These are phyloP conservation scores for Dorcus hopei DNA, from an alignment of 2,888 invertebrate genomes.

Conservation along the genomic window DNA sequence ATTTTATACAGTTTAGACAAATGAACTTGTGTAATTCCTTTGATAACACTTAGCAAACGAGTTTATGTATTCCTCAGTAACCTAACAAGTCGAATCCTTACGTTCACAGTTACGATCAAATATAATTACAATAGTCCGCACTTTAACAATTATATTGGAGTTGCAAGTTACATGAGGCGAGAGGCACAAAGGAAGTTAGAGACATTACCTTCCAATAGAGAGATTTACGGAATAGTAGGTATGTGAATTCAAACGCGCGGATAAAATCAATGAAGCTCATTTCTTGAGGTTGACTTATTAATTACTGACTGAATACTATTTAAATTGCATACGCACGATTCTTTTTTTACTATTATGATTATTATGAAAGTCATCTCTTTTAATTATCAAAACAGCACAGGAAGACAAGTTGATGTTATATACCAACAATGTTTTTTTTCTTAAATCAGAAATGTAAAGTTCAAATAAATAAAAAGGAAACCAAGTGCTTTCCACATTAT, in stretches of 20 bases:
- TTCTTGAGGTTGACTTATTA: neutral
- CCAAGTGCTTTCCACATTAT: too few relatives aligned
- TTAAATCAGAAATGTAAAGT: too few relatives aligned
- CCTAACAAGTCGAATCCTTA: conserved; percentile 1
- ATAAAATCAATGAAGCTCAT: neutral
- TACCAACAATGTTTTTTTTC: too few relatives aligned
- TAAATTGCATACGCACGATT: too few relatives aligned
- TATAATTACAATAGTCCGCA: conserved; percentile 3
- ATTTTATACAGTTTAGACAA: too few relatives aligned
- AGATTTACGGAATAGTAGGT: neutral
- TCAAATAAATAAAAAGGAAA: too few relatives aligned
- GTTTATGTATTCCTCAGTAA: neutral
- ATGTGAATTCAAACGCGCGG: neutral
- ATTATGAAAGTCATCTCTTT: too few relatives aligned
- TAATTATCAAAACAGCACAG: too few relatives aligned
- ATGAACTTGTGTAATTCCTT: neutral
- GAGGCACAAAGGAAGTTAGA: neutral
- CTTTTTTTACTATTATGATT: too few relatives aligned
- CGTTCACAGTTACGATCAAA: conserved; percentile 1
- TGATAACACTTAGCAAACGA: neutral
- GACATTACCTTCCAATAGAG: neutral
- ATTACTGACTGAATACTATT: too few relatives aligned
- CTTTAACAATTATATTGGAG: conserved; percentile 5
- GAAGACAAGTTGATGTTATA: too few relatives aligned
- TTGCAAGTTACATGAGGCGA: neutral